Percentiles rank a stretch among this genome's conserved stretches.
Conservation (phyloP, 2,797 vertebrate genomes). For the Chloroceryle inda region DNA sequence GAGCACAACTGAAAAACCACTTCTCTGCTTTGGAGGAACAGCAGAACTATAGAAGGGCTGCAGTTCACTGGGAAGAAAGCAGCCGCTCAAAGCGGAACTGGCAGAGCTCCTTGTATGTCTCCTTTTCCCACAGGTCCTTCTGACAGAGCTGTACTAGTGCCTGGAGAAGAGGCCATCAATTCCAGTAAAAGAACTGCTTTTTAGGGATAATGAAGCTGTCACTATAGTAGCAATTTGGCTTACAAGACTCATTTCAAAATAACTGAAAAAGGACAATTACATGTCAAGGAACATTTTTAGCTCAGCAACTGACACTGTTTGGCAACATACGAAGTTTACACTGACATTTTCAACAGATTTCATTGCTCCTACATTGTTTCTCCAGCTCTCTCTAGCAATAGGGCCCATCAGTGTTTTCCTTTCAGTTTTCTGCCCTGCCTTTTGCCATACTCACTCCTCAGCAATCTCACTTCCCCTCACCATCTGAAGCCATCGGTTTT, state of each 20-base stretch:
- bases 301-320: background rate
- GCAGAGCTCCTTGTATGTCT: background rate
- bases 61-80: background rate
- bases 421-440: background rate
- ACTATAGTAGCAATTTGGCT: background rate
- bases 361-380: background rate
- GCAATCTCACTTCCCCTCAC: background rate
- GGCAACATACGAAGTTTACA: background rate
- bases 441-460: background rate
- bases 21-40: background rate
- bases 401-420: background rate
- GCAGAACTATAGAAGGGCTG: background rate
- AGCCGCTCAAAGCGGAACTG: background rate
- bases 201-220: conserved; percentile 25
- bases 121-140: conserved; percentile 18
- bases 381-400: background rate
- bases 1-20: background rate
- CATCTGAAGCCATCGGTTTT: background rate
- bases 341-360: background rate
- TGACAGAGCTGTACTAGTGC: background rate
- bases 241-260: background rate
- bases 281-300: conserved; percentile 16
- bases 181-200: conserved; percentile 14
- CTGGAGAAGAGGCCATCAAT: background rate
- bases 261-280: background rate